Base-by-base conservation (phyloP, 1,140 invertebrate species). In the Leptopilina boulardi region DNA sequence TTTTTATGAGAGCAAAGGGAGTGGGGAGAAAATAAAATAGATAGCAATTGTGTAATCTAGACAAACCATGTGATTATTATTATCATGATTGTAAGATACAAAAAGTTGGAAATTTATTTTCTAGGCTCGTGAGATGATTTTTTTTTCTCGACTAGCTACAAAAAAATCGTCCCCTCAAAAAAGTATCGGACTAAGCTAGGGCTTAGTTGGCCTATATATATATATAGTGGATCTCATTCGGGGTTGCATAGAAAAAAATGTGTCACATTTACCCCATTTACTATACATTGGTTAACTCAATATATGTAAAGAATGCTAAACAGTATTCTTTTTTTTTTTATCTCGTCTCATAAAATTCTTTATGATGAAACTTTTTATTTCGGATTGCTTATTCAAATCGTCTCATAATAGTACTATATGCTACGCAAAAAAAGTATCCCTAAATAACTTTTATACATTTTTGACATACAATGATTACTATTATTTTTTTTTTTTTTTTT, bases 161-260 rank as follows among this genome's bases (percentile, higher is more conserved):
- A 66, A 66, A 30, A 30, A 66, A 15, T 66, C 59, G 59, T 30
- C 26, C 59, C 59, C 59, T 30, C 15, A 19, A 66, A 66, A 66
- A 66, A 66, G 59, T 66, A 66, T 30, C 11, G 59, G 26, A 66
- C 59, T 66, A 66, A 66, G 59, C 59, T 23, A 34, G 59, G 23
- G 59, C 59, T 66, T 66, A 66, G 59, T 66, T 66, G 23, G 59
- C 26, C 59, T 66, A 66, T 66, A n/a, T n/a, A n/a, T n/a, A n/a
- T n/a, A n/a, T n/a, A 66, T 30, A 66, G 47, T 51, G 59, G 59
- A 66, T 66, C 59, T n/a, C 9, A n/a, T 66, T 66, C 59, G 26
- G 59, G 59, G 59, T 66, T 66, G 59, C 59, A 66, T 66, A 66
- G 59, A 66, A 66, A 66, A 66, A 66, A 66, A 66, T 66, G 59